phyloP scores from a whole-genome alignment of 2,797 vertebrate genomes.

The Lycodopsis pacificus region DNA sequence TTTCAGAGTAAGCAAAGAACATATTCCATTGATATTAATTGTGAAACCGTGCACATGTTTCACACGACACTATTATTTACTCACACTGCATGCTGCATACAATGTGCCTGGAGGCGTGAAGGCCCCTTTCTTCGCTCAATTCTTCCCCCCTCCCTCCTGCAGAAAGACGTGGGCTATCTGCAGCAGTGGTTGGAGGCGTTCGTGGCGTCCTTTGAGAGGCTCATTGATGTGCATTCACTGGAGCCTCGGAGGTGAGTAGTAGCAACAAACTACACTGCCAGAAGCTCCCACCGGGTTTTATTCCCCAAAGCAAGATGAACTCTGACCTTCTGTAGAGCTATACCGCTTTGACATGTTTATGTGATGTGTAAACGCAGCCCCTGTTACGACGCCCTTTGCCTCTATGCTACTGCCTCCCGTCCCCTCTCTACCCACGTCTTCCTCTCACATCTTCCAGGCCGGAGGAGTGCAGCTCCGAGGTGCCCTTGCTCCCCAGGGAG shows the following conservation, averaged over 20 bases:
- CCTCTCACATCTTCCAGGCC: slow-evolving; percentile 76
- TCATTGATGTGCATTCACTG: slow-evolving; percentile 90
- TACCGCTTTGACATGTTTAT: slow-evolving; percentile 52
- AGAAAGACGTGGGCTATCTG: slow-evolving; percentile 94
- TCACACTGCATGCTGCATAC: background rate
- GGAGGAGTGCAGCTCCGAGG: slow-evolving; percentile 89
- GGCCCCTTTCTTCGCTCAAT: slow-evolving; percentile 16
- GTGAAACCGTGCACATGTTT: background rate
- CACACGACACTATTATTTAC: slow-evolving; percentile 1
- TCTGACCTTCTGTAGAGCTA: slow-evolving; percentile 33
- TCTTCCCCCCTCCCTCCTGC: slow-evolving; percentile 49
- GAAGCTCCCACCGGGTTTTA: slow-evolving; percentile 14
- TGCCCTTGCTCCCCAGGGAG: slow-evolving; percentile 89
- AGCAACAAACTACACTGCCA: slow-evolving; percentile 4
- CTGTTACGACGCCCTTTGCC: slow-evolving; percentile 20
- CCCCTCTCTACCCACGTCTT: slow-evolving; percentile 43
- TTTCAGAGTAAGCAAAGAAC: slow-evolving; percentile 10
- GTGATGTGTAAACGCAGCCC: slow-evolving; percentile 27
- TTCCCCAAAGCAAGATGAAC: slow-evolving; percentile 34
- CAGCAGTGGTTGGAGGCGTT: slow-evolving; percentile 96
- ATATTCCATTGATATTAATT: background rate
- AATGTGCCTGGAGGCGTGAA: background rate
- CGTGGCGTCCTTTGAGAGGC: slow-evolving; percentile 90
- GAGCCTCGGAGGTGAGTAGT: slow-evolving; percentile 89
- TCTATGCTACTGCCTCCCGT: slow-evolving; percentile 11